Percentiles rank a stretch among this genome's conserved stretches.
phyloP scores from a whole-genome alignment of 2,113 vertebrate genomes.

The Falco punctatus region DNA sequence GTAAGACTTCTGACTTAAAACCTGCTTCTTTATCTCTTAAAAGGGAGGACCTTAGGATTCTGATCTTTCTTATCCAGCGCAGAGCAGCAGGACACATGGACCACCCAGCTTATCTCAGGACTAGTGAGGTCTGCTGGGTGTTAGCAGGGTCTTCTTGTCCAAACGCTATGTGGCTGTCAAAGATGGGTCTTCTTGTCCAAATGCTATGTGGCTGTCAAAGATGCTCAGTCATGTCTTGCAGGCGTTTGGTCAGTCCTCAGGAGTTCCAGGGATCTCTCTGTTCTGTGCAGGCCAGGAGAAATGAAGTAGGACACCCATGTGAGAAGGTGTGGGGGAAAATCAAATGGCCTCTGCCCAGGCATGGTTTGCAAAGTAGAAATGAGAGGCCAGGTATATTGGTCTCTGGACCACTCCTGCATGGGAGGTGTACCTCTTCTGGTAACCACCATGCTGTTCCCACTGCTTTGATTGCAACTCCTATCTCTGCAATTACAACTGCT shows the following conservation, averaged over 20 bases:
- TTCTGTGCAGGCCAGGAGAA: neutral
- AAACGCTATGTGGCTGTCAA: neutral
- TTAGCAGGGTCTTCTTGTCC: neutral
- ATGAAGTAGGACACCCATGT: neutral
- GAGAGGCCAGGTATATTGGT: neutral
- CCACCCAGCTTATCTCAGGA: neutral
- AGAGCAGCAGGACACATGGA: neutral
- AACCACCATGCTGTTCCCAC: neutral
- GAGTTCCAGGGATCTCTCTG: neutral
- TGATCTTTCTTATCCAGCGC: neutral
- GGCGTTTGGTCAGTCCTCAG: neutral
- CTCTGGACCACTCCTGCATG: neutral
- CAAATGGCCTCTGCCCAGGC: neutral
- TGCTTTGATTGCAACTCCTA: neutral
- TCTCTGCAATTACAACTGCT: neutral
- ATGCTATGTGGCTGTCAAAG: neutral
- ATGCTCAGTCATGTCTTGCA: neutral
- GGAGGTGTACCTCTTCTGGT: neutral
- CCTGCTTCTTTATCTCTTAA: neutral
- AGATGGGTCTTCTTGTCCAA: neutral
- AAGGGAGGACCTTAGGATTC: neutral
- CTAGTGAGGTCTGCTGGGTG: neutral
- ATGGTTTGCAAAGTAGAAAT: neutral
- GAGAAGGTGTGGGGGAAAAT: neutral
- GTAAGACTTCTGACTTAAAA: neutral